These are phyloP conservation scores for Platycnemis pennipes DNA, from an alignment of 2,888 invertebrate species.

Conservation along the genomic window DNA sequence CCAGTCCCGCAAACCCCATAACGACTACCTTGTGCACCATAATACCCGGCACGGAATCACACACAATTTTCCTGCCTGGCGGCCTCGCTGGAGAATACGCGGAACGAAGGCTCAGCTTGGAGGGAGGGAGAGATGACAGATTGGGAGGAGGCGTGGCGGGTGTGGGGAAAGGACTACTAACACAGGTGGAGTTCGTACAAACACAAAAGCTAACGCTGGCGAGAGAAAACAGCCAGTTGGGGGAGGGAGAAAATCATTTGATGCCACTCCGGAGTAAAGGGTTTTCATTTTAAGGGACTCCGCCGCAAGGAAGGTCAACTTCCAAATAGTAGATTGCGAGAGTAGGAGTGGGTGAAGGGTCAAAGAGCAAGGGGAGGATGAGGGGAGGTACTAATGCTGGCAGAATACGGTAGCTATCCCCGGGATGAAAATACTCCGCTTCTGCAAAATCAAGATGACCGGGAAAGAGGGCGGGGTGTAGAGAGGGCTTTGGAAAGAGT, in stretches of 20 bases:
- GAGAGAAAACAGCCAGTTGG: background rate
- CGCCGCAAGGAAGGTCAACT: background rate
- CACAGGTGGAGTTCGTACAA: background rate
- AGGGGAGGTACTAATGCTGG: slow-evolving; percentile 12
- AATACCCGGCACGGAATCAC: background rate
- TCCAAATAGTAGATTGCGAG: background rate
- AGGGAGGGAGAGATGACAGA: background rate
- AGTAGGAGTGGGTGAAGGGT: background rate
- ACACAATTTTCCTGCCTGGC: slow-evolving; percentile 22
- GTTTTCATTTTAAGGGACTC: slow-evolving; percentile 38
- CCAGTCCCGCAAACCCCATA: background rate
- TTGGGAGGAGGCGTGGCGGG: background rate
- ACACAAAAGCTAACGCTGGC: background rate
- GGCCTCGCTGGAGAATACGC: background rate
- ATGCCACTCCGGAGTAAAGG: background rate
- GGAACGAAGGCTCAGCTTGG: too few species aligned
- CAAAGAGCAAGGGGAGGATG: background rate
- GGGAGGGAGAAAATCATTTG: background rate
- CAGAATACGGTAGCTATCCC: background rate
- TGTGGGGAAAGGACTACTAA: background rate
- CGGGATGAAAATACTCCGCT: background rate
- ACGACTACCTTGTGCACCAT: background rate
- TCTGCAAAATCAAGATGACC: background rate
- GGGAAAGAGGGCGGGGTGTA: background rate
- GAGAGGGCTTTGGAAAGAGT: too few species aligned